phyloP scores from a whole-genome alignment of 1,140 invertebrate genomes.

The Neodiprion lecontei region DNA sequence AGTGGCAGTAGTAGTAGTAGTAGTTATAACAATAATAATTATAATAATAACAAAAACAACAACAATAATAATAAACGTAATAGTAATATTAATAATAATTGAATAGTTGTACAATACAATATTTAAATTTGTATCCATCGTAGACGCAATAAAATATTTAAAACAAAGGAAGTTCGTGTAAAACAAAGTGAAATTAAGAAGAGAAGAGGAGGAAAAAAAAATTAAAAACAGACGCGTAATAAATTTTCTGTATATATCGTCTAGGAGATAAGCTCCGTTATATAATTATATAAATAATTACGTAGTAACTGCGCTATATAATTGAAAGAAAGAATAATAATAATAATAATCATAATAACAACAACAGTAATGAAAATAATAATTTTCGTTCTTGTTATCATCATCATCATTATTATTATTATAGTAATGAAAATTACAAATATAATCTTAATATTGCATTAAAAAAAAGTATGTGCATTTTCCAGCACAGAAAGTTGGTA shows the following conservation, averaged over 20 bases:
- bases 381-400: slow-evolving; percentile 1
- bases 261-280: background rate
- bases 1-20: too few relatives aligned
- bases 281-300: slow-evolving; percentile 1
- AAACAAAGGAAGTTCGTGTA: background rate
- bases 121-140: background rate
- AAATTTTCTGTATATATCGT: slow-evolving; percentile 3
- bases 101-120: background rate
- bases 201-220: background rate
- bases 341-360: background rate
- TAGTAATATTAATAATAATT: background rate
- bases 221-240: background rate
- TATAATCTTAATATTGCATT: slow-evolving; percentile 31
- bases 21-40: too few relatives aligned
- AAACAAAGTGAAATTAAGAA: background rate
- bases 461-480: slow-evolving; percentile 44
- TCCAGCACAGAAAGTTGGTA: slow-evolving; percentile 53
- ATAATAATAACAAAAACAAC: too few relatives aligned
- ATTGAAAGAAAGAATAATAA: slow-evolving; percentile 4
- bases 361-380: background rate
- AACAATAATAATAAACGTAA: too few relatives aligned
- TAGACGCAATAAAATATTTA: slow-evolving; percentile 4
- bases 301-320: slow-evolving; percentile 28
- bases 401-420: background rate
- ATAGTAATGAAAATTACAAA: slow-evolving; percentile 37